phyloP scores from a whole-genome alignment of 2,113 vertebrate species.

The Orthonyx spaldingii region DNA sequence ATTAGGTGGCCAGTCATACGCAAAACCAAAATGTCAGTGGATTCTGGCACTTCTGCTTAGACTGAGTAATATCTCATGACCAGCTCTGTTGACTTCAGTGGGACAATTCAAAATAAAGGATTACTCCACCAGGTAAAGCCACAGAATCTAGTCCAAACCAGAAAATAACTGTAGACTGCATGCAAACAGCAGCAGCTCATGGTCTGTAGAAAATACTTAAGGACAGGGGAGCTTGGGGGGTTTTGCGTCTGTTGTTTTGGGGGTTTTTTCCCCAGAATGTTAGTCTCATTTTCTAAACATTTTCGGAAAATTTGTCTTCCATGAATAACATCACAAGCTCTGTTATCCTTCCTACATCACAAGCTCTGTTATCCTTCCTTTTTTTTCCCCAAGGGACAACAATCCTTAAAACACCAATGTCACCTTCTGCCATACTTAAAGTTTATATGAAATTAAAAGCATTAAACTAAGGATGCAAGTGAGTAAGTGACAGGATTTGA shows the following conservation, averaged over 20 bases:
- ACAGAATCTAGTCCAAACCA: not conserved
- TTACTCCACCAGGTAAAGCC: not conserved
- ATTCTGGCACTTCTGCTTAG: not conserved
- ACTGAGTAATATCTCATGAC: not conserved
- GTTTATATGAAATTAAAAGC: not conserved
- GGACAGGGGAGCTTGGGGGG: fast-evolving
- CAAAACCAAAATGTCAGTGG: not conserved
- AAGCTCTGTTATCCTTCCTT: not conserved
- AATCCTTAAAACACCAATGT: not conserved
- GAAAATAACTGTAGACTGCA: not conserved
- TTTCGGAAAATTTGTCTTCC: not conserved
- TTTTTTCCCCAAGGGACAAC: not conserved
- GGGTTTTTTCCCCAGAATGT: not conserved
- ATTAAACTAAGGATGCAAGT: not conserved
- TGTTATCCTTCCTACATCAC: not conserved
- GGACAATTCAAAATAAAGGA: not conserved
- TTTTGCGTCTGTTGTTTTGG: not conserved
- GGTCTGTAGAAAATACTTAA: not conserved
- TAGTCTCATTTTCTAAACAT: not conserved
- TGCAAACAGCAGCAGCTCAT: not conserved
- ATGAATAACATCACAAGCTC: constrained; percentile 9
- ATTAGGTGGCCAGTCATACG: not conserved
- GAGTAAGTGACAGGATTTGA: not conserved
- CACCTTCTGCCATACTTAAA: not conserved
- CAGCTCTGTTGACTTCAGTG: not conserved